Evolutionary conservation across 2,888 invertebrate genomes (phyloP), one percentile per base, ranked within the genome.

Genomic region (Chesias legatella): DNA sequence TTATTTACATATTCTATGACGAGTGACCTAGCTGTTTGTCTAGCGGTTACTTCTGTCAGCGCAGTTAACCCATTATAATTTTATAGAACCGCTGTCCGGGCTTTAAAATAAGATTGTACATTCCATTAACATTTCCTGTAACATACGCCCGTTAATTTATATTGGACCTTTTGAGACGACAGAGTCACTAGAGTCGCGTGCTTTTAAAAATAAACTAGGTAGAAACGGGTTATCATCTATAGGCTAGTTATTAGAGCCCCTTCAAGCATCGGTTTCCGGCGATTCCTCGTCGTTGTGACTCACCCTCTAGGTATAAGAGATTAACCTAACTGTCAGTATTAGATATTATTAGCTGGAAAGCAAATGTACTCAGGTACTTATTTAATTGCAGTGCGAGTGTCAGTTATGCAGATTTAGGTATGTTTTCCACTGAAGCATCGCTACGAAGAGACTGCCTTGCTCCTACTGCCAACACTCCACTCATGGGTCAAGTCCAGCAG

Each of bases 221-320:
- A 60, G 58, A 73, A 3, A 69, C 69, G 38, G 63, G 70, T 63
- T 67, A 47, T 44, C 44, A 51, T 42, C 27, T 34, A 29, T 62
- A 47, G 56, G 53, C 54, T 58, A 58, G 65, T 72, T 61, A 69
- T 70, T 67, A 73, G 49, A 56, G 53, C 48, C 46, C 60, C 58
- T 20, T 37, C 21, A 29, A 32, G 62, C 67, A 46, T 67, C 65
- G 61, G 66, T 74, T 82, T 84, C 83, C 83, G 75, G 71, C 53
- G 63, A 63, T 66, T 63, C 65, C 49, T 50, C 52, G 60, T 55
- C 57, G 59, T 61, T 56, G 52, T 61, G 53, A 51, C 43, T 43
- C 47, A 50, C 48, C 45, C 52, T 43, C 53, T 62, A 22, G 25
- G 20, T 24, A 65, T 58, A 58, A 60, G 68, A 67, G 56, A 48